Evolutionary conservation across 2,113 vertebrate species (phyloP).

Genomic region (Labeo rohita): DNA sequence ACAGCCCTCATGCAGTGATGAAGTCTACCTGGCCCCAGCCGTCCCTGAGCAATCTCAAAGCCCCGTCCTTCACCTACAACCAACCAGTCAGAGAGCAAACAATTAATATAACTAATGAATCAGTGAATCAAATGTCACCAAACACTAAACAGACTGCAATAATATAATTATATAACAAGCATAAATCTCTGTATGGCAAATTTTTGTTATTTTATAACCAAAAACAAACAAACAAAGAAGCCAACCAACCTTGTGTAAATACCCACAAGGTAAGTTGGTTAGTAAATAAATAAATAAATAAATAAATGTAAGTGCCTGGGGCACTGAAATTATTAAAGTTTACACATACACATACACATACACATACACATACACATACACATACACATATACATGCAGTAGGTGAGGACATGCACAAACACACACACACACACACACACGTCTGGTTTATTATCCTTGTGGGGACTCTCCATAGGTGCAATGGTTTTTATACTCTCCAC

Average conservation of each 20-base stretch:
- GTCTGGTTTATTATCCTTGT: no score
- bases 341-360: no score
- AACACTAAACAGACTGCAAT: not conserved
- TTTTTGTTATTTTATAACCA: not conserved
- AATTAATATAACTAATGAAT: not conserved
- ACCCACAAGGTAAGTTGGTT: not conserved
- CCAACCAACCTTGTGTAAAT: not conserved
- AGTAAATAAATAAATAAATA: no score
- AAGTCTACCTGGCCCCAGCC: constrained; percentile 88
- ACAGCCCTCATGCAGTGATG: constrained; percentile 93
- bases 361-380: no score
- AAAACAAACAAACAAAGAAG: no score
- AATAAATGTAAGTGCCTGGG: not conserved
- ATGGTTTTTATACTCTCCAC: no score
- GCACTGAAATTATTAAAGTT: not conserved
- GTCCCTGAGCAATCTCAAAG: constrained; percentile 91
- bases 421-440: not conserved
- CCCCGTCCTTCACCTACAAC: constrained; percentile 87
- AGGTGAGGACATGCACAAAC: not conserved
- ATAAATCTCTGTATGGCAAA: not conserved
- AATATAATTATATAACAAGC: not conserved
- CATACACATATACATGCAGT: not conserved
- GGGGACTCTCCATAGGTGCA: no score
- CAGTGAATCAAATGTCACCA: not conserved
- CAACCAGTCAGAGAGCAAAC: not conserved